Base-by-base conservation (phyloP, 2,113 vertebrate genomes). In the Colistium nudipinnis region DNA sequence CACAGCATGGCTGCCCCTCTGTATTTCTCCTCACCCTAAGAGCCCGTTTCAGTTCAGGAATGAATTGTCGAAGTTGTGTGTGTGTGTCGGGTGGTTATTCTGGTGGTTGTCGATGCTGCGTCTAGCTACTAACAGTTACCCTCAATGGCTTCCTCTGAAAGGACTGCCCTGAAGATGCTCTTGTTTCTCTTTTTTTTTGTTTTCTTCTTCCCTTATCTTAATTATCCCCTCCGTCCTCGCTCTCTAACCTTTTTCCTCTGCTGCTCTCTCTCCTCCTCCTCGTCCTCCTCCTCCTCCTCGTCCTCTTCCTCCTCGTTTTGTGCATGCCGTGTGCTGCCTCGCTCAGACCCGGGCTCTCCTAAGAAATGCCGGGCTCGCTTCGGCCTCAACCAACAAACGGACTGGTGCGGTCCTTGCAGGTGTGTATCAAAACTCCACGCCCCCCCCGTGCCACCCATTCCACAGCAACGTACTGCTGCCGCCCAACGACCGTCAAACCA, bases 351-450 rank as follows among this genome's bases (percentile, higher is more conserved):
- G 82, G 96, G 96, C 93, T 99, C 96, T 87, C 97, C 96, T 97
- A 98, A 98, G 97, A 99, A 99, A 97, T 99, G 97, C 93, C 94
- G 97, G 93, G 97, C 97, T 94, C 97, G 96, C 95, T 99, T 98
- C 92, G 97, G 97, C 93, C 97, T 99, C 94, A 96, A 96, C 94
- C 97, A 99, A 95, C 97, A 98, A 94, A 98, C 92, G 90, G 96
- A 99, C 95, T 99, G 97, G 97, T 99, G 97, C 88, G 96, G 95
- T 89, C 97, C 96, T 17, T 99, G 97, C 97, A 98, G 97, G 97
- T 98, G 95, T 95, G 97, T 99, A 96, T 92, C 48, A 3, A 84
- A 70, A 86, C 70, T 86, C 30, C 93, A 25, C 90, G 66, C 62
- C 17, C 73, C 62, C 74, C 66, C 67, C 52, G 33, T 91, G 10